Base-by-base conservation (phyloP, 92 coral and sea anemone species). In the Montipora capitata region DNA sequence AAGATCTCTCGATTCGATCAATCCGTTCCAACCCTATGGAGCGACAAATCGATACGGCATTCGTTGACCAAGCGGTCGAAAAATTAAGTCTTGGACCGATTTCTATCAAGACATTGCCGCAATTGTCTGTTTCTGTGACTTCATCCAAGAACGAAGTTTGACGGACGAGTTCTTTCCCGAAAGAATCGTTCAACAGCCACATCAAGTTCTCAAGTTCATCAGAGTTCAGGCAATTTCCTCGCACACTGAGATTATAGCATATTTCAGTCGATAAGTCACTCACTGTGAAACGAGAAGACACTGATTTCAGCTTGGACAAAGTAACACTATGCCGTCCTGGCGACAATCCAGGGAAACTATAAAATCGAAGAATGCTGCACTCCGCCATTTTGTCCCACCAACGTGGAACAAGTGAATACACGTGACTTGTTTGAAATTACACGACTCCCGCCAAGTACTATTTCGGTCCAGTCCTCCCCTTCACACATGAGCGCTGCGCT, bases 61-160 rank as follows among this genome's bases (percentile, higher is more conserved):
- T 97, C 7, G 99, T 97, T 8, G 99, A 97, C 95, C 94, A 95
- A 3, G 99, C 99, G 2, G 99, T 97, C n/a, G 99, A 97, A 78
- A 97, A 97, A 76, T 97, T 97, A 71, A 97, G 81, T 74, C 99
- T 92, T 72, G 99, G 99, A 3, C 98, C 99, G 67, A 97, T 96
- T 85, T 97, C 98, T 52, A 97, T 87, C 70, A 85, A 16, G 2
- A 84, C 78, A 76, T 85, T 52, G 52, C 74, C n/a, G 70, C 80
- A 49, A 64, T 38, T 76, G 14, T 81, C 86, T 57, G 58, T 38
- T 41, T 52, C 54, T 40, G 79, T 39, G 45, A 80, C 64, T 35
- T 77, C 87, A 11, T 61, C 86, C 41, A 84, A 86, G 84, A 54
- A 91, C n/a, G 99, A 94, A 9, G 45, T 81, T 77, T 14, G 70